Evolutionary conservation across 2,113 vertebrate species (phyloP), one percentile per base, ranked within the genome.

Genomic region (Danionella cerebrum): DNA sequence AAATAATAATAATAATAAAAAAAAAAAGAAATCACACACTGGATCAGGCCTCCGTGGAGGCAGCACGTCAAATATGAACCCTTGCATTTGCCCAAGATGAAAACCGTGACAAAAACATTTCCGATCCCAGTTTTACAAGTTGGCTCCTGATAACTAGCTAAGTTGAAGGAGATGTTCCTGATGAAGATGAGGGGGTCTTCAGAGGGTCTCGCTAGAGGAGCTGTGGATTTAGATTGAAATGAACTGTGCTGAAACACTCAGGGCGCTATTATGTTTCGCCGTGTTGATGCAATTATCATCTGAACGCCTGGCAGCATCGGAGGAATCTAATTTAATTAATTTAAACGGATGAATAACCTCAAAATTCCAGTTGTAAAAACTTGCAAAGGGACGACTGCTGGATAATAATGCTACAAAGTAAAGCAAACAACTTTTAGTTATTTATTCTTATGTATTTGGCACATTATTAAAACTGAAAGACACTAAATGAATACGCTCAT

Each of bases 251-350:
- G 39, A 75, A 75, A 63, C 63, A 71, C 73, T 75, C 87, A 91
- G 88, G 92, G 90, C 84, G 85, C 91, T 90, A 90, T 90, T 92
- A 89, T 90, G 88, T 88, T 90, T 90, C 80, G 86, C 86, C 87
- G 85, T 89, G 89, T 92, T 93, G 89, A 92, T 90, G 93, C 90
- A 92, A 92, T 94, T 95, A 94, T 92, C 90, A 91, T 93, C 90
- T 86, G 80, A 87, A 91, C 84, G 90, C 89, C 89, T 91, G 82
- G 91, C 89, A 91, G 90, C 88, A 87, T 84, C 87, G 87, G 85
- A 89, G 84, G 86, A 89, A 91, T 91, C 90, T 90, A 89, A 91
- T 92, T 92, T 86, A 93, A 94, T 95, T 92, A 90, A 91, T 93
- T 94, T 90, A 90, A 89, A 86, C 75, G 84, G 84, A 78, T 90